phyloP scores from a whole-genome alignment of 2,797 vertebrate species.

The Orientallactaga sibirica region DNA sequence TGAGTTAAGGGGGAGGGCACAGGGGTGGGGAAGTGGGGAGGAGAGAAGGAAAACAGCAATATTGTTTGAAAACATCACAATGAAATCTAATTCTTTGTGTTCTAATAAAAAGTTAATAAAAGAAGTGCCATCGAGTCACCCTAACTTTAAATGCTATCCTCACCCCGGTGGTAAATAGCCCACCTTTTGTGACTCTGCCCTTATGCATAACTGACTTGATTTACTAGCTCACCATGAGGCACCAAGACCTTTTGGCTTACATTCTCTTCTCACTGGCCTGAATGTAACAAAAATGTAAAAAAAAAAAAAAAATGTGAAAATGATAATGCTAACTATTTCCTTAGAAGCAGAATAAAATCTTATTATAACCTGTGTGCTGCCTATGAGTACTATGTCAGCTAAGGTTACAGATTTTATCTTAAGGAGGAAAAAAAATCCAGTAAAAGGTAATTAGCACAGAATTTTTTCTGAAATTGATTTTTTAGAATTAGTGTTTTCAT shows the following conservation, averaged over 20 bases:
- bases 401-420: conserved; percentile 8
- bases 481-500: conserved; percentile 68
- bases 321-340: not conserved
- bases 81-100: no score
- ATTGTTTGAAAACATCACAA: no score
- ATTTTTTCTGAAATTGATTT: conserved; percentile 54
- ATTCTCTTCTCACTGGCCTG: conserved; percentile 22
- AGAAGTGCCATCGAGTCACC: no score
- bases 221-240: conserved; percentile 13
- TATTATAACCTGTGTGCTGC: not conserved
- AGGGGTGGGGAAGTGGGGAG: no score
- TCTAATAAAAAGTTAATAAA: no score
- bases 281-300: not conserved
- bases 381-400: not conserved
- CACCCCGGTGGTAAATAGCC: not conserved
- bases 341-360: not conserved
- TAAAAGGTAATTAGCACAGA: conserved; percentile 67
- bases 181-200: not conserved
- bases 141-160: conserved; percentile 31
- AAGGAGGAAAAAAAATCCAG: not conserved
- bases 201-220: not conserved
- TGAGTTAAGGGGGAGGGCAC: no score
- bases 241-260: not conserved
- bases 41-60: no score
- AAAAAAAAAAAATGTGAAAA: no score